phyloP scores from a whole-genome alignment of 2,113 vertebrate species.

The Bos javanicus region DNA sequence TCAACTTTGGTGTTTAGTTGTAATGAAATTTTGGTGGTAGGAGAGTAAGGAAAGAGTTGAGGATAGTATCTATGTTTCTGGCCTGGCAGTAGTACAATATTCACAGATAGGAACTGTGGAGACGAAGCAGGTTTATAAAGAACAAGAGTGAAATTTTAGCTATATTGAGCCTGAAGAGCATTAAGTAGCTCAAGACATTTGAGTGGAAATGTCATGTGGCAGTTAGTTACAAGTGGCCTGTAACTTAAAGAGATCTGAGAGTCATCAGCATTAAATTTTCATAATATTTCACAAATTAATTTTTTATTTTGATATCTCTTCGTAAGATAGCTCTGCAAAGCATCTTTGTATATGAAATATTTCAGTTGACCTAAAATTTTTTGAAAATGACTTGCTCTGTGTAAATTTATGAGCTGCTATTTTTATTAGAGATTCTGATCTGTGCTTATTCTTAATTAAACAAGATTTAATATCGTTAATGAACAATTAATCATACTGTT shows the following conservation, averaged over 20 bases:
- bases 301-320: not conserved
- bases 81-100: not conserved
- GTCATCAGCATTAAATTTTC: not conserved
- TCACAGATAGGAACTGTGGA: not conserved
- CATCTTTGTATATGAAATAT: not conserved
- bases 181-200: not conserved
- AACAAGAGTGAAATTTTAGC: not conserved
- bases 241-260: not conserved
- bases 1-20: not conserved
- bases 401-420: not conserved
- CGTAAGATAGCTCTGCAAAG: not conserved
- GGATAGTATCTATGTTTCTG: not conserved
- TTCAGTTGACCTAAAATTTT: not conserved
- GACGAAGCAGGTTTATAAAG: not conserved
- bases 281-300: not conserved
- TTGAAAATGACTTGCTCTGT: not conserved
- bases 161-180: not conserved
- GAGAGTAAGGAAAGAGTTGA: not conserved
- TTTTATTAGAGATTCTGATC: conserved; percentile 8
- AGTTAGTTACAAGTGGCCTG: not conserved
- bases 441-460: not conserved
- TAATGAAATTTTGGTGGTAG: not conserved
- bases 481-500: not conserved
- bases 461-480: not conserved
- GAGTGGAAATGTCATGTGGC: not conserved